Base-by-base conservation (phyloP, 2,888 invertebrate genomes). In the Oxytorus armatus region DNA sequence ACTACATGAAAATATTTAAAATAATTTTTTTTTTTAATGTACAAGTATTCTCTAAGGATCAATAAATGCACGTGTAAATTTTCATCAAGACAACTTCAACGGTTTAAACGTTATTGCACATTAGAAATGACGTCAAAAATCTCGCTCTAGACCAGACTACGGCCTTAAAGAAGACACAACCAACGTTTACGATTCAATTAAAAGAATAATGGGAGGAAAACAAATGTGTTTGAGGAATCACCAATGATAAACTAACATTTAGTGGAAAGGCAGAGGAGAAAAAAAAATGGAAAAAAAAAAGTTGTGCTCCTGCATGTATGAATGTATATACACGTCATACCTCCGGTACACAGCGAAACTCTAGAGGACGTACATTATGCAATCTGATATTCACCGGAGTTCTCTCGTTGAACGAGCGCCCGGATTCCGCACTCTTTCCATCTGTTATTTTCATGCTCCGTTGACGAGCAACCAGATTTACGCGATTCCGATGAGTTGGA, bases 371-470 rank as follows among this genome's bases (percentile, higher is more conserved):
- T 33, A 4, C 49, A 68, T 76, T 68, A 59, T 42, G 76, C 79
- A 80, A 76, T 76, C 29, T 39, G 68, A 72, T 29, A 29, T 73
- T 80, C 72, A 59, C n/a, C 53, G 53, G 47, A n/a, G 63, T 63
- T 74, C 65, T 74, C 70, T 47, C 72, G 53, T 25, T 16, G 47
- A 73, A 65, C 66, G 75, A 36, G 61, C 66, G 76, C n/a, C n/a
- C 55, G 68, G 36, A 80, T 73, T 76, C 55, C 72, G 23, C 23
- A 11, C 8, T 42, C 44, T 55, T 63, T 29, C 47, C 61, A 66
- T 61, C 47, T 55, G 23, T 76, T 80, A 68, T 73, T 76, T 76
- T 66, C 75, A 61, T 42, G 49, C 72, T 68, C 21, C 79, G 76
- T 68, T 55, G 79, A 77, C 44, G 61, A 59, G 55, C 49, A 29